Evolutionary conservation across 2,888 invertebrate genomes (phyloP), one percentile per base, ranked within the genome.

Genomic region (Thereva nobilitata): DNA sequence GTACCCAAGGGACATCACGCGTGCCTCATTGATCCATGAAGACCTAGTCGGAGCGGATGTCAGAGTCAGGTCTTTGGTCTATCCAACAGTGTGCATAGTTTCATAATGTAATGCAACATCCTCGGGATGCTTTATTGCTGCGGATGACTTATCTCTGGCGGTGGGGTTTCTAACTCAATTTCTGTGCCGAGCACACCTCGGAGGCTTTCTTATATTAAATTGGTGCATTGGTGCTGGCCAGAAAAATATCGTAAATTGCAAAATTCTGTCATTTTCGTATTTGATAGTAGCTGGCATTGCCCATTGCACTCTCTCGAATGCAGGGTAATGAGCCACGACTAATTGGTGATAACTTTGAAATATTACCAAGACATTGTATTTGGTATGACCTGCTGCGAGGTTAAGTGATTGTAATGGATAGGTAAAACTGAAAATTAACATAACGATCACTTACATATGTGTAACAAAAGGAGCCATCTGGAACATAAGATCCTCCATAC

Each of bases 1-100:
- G 72, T 76, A 73, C 75, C 80, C 79, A 78, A 78, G 76, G 79
- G 80, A 79, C 75, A 80, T 80, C 80, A 80, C 80, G 80, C 80
- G 79, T 78, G 78, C 76, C 78, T 78, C 77, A 78, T 78, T 77
- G 77, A 77, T 77, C 78, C 77, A 76, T 77, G 76, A 76, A 78
- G 78, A 78, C 78, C 78, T 37, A 59, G 49, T 47, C 59, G 49
- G 38, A 37, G 45, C 37, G 49, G 59, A 59, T 59, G 59, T 59
- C 59, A 59, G 59, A 40, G 12, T 23, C 23, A 2, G 23, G 23
- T 23, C 23, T 23, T 23, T 23, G 23, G 23, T 23, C 23, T 23
- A 23, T 23, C 2, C 23, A 1, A 23, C 23, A 23, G 35, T 37
- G 5, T 37, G 2, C 45, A 7, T 59, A 9, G 59, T 59, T 59